These are phyloP conservation scores for Holotrichia oblita DNA, from an alignment of 1,140 invertebrate genomes.

Conservation along the genomic window DNA sequence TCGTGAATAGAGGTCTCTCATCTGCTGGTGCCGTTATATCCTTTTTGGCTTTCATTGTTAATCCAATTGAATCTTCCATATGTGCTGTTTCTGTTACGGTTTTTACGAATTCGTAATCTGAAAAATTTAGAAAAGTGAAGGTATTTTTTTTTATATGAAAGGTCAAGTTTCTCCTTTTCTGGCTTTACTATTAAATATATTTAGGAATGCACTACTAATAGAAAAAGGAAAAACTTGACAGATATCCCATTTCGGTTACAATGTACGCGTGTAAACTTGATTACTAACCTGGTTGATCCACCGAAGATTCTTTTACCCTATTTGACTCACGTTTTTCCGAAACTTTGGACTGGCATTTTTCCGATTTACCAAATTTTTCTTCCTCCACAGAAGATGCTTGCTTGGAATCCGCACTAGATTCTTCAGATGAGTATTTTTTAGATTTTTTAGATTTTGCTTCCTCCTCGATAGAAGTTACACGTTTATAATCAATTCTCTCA, in stretches of 20 bases:
- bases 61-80: slow-evolving; percentile 42
- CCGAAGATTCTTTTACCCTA: background rate
- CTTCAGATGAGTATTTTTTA: slow-evolving; percentile 7
- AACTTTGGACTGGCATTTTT: slow-evolving; percentile 13
- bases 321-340: slow-evolving; percentile 23
- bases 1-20: slow-evolving; percentile 74
- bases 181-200: background rate
- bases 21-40: slow-evolving; percentile 51
- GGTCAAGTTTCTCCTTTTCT: background rate
- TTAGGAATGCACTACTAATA: too few species aligned
- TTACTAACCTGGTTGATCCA: slow-evolving; percentile 24
- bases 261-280: too few species aligned
- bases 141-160: too few species aligned
- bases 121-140: background rate
- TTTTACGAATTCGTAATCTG: slow-evolving; percentile 40
- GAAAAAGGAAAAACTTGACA: background rate
- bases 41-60: slow-evolving; percentile 45
- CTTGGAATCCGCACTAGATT: slow-evolving; percentile 25
- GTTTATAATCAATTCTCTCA: slow-evolving; percentile 2
- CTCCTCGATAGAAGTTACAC: background rate
- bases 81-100: slow-evolving; percentile 41
- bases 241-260: too few species aligned
- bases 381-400: slow-evolving; percentile 13
- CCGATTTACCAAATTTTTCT: slow-evolving; percentile 3
- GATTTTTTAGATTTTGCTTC: slow-evolving; percentile 42